phyloP scores from a whole-genome alignment of 2,888 invertebrate species.

The Pyrgus malvae region DNA sequence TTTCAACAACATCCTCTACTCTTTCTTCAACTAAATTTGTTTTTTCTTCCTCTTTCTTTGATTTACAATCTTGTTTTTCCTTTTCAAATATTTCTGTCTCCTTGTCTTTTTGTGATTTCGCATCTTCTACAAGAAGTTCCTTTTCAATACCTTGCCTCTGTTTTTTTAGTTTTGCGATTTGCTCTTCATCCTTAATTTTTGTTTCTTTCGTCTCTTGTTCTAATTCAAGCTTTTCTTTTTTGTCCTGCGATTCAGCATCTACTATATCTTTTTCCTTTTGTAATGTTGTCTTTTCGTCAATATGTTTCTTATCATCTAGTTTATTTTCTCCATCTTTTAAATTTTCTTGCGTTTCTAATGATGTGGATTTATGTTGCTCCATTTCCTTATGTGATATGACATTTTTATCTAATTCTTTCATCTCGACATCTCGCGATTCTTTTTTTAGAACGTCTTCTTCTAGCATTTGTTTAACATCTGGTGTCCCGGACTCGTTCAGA shows the following conservation, averaged over 20 bases:
- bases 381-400: no score
- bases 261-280: neutral
- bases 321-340: no score
- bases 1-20: no score
- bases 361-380: no score
- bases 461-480: neutral
- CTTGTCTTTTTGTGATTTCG: constrained; percentile 1
- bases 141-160: constrained; percentile 9
- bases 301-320: neutral
- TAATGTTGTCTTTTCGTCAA: neutral
- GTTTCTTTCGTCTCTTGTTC: neutral
- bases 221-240: neutral
- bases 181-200: neutral
- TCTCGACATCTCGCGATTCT: constrained; percentile 24
- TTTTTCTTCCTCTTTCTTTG: no score
- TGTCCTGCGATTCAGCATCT: neutral
- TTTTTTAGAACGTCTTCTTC: constrained; percentile 19
- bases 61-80: no score
- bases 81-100: constrained; percentile 21
- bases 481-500: neutral
- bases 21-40: no score
- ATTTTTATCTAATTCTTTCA: no score
- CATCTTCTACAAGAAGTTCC: constrained; percentile 24
- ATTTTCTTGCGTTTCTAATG: no score
- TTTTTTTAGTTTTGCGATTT: neutral